Percentiles rank a stretch among this genome's conserved stretches.
Evolutionary conservation across 1,140 invertebrate genomes (phyloP).

Genomic region (Elymnias hypermnestra): DNA sequence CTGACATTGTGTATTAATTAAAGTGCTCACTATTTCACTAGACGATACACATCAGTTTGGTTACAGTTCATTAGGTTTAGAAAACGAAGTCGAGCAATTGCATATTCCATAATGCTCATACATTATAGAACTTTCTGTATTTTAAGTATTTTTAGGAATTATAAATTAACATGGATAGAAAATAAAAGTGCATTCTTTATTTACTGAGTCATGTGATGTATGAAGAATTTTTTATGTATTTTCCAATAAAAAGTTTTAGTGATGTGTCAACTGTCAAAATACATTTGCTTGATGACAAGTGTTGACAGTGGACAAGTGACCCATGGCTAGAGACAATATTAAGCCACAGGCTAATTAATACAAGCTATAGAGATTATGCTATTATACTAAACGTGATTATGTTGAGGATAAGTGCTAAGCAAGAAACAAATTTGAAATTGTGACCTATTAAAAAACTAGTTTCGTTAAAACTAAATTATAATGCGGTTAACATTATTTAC

Average conservation of each 20-base stretch:
- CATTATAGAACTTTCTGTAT: background rate
- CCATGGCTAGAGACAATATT: too few relatives aligned
- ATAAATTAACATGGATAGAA: background rate
- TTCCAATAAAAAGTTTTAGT: conserved; percentile 4
- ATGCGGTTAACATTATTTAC: too few relatives aligned
- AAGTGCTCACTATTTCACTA: conserved; percentile 8
- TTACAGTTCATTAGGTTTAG: conserved; percentile 9
- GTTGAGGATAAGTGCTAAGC: too few relatives aligned
- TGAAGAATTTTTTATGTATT: background rate
- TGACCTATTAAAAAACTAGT: too few relatives aligned
- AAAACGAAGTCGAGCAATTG: conserved; percentile 3
- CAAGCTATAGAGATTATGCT: too few relatives aligned
- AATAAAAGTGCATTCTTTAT: background rate
- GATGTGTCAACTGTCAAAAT: conserved; percentile 12
- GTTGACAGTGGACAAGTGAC: too few relatives aligned
- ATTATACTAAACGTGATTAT: too few relatives aligned
- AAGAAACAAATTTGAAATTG: too few relatives aligned
- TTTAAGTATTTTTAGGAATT: background rate
- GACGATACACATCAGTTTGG: conserved; percentile 3
- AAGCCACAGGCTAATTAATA: too few relatives aligned
- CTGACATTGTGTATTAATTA: conserved; percentile 79
- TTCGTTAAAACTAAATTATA: too few relatives aligned
- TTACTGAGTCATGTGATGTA: background rate
- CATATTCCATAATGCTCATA: conserved; percentile 8
- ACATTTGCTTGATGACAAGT: background rate